Percentiles rank a stretch among this genome's conserved stretches.
Conservation (phyloP, 1,140 invertebrate genomes). For the Aphaenogaster ashmeadi region DNA sequence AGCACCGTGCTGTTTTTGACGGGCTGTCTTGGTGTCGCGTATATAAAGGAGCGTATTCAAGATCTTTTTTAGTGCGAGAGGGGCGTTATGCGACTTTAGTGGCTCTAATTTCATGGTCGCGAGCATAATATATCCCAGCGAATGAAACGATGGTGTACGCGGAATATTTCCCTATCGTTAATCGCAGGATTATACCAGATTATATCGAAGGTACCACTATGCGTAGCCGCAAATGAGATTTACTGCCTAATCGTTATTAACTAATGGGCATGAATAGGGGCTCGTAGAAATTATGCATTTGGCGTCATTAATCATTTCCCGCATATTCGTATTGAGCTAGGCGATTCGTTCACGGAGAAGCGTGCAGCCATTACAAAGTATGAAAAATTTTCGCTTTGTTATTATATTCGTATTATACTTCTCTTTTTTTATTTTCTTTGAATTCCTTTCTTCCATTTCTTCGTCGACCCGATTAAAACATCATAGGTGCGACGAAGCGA, state of each 20-base stretch:
- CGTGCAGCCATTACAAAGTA: neutral
- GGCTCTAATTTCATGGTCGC: conserved; percentile 38
- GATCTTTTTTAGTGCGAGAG: neutral
- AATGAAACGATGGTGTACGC: conserved; percentile 21
- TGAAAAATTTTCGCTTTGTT: neutral
- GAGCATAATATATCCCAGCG: conserved; percentile 21
- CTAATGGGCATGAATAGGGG: conserved; percentile 37
- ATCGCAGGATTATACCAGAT: conserved; percentile 44
- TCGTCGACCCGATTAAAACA: neutral
- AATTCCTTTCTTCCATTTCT: neutral
- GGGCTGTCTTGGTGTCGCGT: conserved; percentile 7
- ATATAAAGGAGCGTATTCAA: neutral
- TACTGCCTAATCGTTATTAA: conserved; percentile 57
- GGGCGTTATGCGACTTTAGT: conserved; percentile 19
- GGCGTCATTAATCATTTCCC: conserved; percentile 39
- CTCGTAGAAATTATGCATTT: conserved; percentile 46
- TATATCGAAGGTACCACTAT: conserved; percentile 40
- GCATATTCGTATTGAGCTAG: neutral
- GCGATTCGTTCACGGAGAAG: conserved; percentile 5
- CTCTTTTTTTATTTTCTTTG: neutral
- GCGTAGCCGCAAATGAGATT: conserved; percentile 49
- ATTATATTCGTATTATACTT: neutral
- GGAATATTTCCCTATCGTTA: conserved; percentile 61
- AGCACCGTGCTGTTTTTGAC: conserved; percentile 36
- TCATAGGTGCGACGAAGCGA: neutral